phyloP scores from a whole-genome alignment of 2,113 vertebrate genomes.

The Chamaea fasciata region DNA sequence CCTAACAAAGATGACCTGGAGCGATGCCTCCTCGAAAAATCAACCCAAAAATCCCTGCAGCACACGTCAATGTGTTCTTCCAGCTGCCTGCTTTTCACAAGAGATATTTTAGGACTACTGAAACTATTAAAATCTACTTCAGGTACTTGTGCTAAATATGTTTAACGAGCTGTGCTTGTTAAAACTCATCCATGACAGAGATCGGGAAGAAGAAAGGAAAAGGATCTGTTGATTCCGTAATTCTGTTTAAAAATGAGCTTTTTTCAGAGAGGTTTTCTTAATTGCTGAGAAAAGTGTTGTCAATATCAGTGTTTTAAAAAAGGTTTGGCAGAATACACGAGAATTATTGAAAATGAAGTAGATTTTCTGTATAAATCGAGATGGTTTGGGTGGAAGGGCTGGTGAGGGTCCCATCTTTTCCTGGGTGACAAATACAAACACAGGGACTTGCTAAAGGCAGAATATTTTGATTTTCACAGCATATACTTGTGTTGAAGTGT shows the following conservation, averaged over 20 bases:
- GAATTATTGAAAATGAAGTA: background rate
- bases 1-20: background rate
- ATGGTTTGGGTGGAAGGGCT: background rate
- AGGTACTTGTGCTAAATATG: background rate
- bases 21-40: background rate
- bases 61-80: background rate
- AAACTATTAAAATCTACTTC: background rate
- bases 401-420: background rate
- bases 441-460: background rate
- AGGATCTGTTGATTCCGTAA: background rate
- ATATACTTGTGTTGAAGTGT: fast-evolving
- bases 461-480: background rate
- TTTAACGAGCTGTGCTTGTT: background rate
- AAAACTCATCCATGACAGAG: background rate
- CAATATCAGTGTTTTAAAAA: background rate
- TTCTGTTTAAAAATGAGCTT: background rate
- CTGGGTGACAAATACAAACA: background rate
- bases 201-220: background rate
- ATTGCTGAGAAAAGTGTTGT: background rate
- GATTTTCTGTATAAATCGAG: background rate
- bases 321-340: background rate
- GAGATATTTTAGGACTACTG: background rate
- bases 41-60: background rate
- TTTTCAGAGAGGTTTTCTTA: background rate
- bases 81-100: background rate